These are phyloP conservation scores for Oxyruncus cristatus DNA, from an alignment of 2,113 vertebrate genomes.

Conservation along the genomic window DNA sequence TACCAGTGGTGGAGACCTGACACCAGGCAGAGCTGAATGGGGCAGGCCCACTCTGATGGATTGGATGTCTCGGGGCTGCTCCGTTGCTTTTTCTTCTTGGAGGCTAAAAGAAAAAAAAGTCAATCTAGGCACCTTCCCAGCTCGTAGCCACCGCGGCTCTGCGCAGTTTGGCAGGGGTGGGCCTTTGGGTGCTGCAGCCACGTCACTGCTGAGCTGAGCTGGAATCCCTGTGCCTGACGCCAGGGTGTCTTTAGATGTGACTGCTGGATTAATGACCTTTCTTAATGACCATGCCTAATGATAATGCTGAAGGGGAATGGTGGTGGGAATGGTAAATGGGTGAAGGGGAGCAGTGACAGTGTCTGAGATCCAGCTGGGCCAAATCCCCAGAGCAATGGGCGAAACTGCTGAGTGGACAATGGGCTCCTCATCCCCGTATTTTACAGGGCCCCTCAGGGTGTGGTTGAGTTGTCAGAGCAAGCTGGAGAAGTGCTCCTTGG, in stretches of 20 bases:
- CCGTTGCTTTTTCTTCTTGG: not conserved
- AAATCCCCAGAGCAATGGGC: accelerated
- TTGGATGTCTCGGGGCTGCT: not conserved
- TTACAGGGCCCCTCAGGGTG: accelerated
- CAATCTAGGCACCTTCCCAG: not conserved
- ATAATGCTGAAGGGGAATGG: not conserved
- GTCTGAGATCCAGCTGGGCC: not conserved
- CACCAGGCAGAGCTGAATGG: accelerated
- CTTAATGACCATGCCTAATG: not conserved
- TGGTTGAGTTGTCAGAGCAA: accelerated
- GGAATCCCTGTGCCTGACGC: not conserved
- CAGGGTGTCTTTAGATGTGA: not conserved
- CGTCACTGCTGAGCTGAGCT: not conserved
- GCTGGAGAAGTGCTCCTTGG: not conserved
- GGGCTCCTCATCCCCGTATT: not conserved
- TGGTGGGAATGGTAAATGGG: not conserved
- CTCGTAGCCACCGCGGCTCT: accelerated
- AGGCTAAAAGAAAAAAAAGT: not conserved
- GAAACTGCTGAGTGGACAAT: accelerated
- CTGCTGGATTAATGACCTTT: not conserved
- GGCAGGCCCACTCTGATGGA: not conserved
- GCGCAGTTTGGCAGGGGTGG: accelerated
- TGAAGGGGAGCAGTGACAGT: not conserved
- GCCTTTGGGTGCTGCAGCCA: accelerated
- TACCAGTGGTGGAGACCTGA: not conserved